phyloP scores from a whole-genome alignment of 2,888 invertebrate species.

The Nomada ruficornis region DNA sequence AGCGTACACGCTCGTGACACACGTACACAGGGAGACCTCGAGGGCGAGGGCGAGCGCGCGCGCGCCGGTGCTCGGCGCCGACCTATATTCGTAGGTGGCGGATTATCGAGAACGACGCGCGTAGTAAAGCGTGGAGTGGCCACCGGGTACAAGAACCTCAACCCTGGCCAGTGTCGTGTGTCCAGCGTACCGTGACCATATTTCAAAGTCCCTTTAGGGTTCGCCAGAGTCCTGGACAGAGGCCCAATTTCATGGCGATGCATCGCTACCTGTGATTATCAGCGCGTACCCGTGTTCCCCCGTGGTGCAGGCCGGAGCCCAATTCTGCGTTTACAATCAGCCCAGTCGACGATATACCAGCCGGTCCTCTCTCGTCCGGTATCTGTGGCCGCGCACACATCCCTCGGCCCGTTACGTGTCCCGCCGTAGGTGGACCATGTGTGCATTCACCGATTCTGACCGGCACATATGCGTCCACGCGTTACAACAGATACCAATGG shows the following conservation, averaged over 20 bases:
- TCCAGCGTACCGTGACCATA: constrained; percentile 70
- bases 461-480: constrained; percentile 48
- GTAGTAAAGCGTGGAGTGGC: constrained; percentile 1
- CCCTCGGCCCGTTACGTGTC: constrained; percentile 18
- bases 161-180: constrained; percentile 51
- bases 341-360: constrained; percentile 70
- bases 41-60: not conserved
- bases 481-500: constrained; percentile 54
- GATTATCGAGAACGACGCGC: constrained; percentile 45
- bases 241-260: constrained; percentile 81
- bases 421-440: constrained; percentile 29
- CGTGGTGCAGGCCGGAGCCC: constrained; percentile 71
- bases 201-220: constrained; percentile 76
- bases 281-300: constrained; percentile 76
- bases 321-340: constrained; percentile 79
- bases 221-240: constrained; percentile 74
- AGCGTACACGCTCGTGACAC: constrained; percentile 41
- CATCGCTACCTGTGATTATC: constrained; percentile 82
- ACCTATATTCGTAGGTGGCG: constrained; percentile 58
- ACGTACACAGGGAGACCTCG: not conserved
- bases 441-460: constrained; percentile 27
- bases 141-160: constrained; percentile 13
- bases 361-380: constrained; percentile 40
- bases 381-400: constrained; percentile 48
- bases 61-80: constrained; percentile 29